Conservation (phyloP, 2,113 vertebrate genomes). For the Acanthisitta chloris region DNA sequence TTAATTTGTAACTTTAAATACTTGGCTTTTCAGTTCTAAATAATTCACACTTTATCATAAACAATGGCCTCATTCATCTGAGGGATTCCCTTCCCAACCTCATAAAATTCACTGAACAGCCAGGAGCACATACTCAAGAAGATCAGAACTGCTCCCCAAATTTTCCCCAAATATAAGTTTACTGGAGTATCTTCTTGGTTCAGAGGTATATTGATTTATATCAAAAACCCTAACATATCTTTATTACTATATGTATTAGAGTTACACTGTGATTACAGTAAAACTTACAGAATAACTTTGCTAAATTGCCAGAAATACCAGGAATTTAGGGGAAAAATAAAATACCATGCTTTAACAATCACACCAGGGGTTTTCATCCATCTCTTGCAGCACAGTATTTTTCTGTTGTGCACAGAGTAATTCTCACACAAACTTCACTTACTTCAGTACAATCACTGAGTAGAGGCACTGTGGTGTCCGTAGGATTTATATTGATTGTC, state of each 20-base stretch:
- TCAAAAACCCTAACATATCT: neutral
- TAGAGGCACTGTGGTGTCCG: conserved; percentile 90
- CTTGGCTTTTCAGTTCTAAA: neutral
- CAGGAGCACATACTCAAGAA: too few relatives aligned
- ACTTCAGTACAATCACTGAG: conserved; percentile 95
- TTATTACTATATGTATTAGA: neutral
- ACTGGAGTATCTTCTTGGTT: neutral
- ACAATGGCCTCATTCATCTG: neutral
- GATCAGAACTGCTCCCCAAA: neutral
- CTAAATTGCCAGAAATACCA: neutral
- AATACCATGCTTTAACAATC: neutral
- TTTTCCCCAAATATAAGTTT: neutral
- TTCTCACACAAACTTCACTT: neutral
- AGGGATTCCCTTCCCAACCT: neutral
- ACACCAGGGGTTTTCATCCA: neutral
- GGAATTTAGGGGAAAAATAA: neutral
- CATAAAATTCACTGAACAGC: too few relatives aligned
- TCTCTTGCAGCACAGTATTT: neutral
- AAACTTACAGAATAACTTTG: neutral
- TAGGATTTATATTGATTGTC: conserved; percentile 95
- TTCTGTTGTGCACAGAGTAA: neutral
- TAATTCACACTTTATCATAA: neutral
- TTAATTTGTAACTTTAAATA: neutral
- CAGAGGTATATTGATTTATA: neutral
- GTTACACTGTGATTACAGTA: neutral